phyloP scores from a whole-genome alignment of 2,888 invertebrate genomes.

The Patella depressa region DNA sequence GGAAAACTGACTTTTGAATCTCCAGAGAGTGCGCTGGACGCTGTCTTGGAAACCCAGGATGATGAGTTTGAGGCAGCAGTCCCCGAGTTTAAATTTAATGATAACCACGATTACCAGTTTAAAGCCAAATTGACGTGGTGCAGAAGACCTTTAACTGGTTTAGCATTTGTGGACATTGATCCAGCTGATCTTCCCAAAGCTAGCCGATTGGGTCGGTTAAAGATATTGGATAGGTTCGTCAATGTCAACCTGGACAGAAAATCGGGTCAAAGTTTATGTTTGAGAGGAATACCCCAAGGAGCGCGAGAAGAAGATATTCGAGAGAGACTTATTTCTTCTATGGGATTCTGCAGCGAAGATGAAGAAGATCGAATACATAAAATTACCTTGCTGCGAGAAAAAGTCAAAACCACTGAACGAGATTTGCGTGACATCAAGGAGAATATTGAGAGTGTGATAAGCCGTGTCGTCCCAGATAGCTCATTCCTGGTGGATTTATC shows the following conservation, averaged over 20 bases:
- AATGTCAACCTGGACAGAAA: constrained; percentile 21
- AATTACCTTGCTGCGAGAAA: constrained; percentile 18
- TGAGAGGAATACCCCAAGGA: constrained; percentile 27
- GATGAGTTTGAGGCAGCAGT: constrained; percentile 38
- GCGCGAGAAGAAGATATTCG: constrained; percentile 38
- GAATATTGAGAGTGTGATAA: constrained; percentile 26
- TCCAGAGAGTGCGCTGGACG: constrained; percentile 28
- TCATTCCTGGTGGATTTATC: constrained; percentile 34
- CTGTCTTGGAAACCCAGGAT: constrained; percentile 32
- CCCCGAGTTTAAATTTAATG: constrained; percentile 24
- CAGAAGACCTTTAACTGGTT: constrained; percentile 45
- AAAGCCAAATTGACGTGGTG: constrained; percentile 49
- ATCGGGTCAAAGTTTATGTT: constrained; percentile 16
- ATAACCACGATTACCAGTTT: constrained; percentile 30
- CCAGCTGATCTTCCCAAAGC: constrained; percentile 33
- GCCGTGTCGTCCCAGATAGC: constrained; percentile 20
- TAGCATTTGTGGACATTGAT: constrained; percentile 46
- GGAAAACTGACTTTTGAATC: constrained; percentile 48
- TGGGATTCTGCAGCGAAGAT: not conserved
- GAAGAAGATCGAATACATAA: not conserved
- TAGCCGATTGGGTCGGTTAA: not conserved
- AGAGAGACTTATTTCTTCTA: constrained; percentile 12
- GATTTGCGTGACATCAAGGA: constrained; percentile 14
- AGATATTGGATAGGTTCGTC: constrained; percentile 13
- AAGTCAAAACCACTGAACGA: not conserved